Conservation (phyloP, 2,797 vertebrate genomes). For the Lagocephalus sceleratus region DNA sequence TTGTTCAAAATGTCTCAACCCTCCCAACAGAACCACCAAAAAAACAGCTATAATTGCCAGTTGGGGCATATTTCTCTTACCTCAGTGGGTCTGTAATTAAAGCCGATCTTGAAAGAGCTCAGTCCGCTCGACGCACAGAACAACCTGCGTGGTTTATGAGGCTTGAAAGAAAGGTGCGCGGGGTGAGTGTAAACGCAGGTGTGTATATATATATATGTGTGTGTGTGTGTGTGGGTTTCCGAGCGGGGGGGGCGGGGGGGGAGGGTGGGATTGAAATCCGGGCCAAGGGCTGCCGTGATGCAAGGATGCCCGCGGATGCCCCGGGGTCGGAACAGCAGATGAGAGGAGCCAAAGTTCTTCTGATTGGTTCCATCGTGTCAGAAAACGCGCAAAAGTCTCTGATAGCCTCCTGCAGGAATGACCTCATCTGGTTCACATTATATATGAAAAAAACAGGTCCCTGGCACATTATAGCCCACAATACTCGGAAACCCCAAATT, state of each 20-base stretch:
- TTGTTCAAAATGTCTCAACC: slow-evolving; percentile 30
- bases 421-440: slow-evolving; percentile 71
- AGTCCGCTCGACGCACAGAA: slow-evolving; percentile 34
- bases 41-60: slow-evolving; percentile 59
- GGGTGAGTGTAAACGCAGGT: slow-evolving; percentile 44
- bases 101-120: slow-evolving; percentile 50
- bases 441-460: slow-evolving; percentile 52
- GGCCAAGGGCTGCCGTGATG: slow-evolving; percentile 54
- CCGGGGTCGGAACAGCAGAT: slow-evolving; percentile 57
- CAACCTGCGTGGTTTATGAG: slow-evolving; percentile 42
- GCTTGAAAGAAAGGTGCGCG: slow-evolving; percentile 22
- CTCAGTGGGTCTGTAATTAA: slow-evolving; percentile 56
- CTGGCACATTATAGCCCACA: slow-evolving; percentile 42
- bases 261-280: slow-evolving; percentile 33
- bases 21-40: slow-evolving; percentile 49
- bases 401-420: slow-evolving; percentile 27
- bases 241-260: slow-evolving; percentile 35
- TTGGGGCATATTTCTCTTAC: slow-evolving; percentile 50
- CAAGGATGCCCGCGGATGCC: slow-evolving; percentile 50
- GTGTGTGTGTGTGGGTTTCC: too few species aligned
- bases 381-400: slow-evolving; percentile 17
- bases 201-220: too few species aligned
- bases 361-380: slow-evolving; percentile 26
- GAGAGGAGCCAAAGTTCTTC: slow-evolving; percentile 16
- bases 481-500: slow-evolving; percentile 56